These are phyloP conservation scores for Euglossa dilemma DNA, from an alignment of 1,140 invertebrate species.

Conservation along the genomic window DNA sequence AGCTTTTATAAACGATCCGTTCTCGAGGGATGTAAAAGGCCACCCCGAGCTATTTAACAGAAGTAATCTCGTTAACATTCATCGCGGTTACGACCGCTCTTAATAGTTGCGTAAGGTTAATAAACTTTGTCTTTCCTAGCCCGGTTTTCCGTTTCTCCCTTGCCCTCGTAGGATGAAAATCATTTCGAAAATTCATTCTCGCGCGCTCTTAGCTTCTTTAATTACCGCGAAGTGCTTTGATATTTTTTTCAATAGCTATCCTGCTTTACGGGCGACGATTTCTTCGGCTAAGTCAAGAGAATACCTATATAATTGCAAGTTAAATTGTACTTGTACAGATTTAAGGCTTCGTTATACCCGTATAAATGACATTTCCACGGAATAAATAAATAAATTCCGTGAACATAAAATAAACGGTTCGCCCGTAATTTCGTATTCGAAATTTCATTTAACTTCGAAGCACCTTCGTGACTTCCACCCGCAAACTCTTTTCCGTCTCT, in stretches of 20 bases:
- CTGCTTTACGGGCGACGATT: background rate
- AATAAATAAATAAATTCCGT: too few relatives aligned
- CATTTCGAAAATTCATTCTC: background rate
- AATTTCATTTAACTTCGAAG: background rate
- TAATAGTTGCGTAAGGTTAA: background rate
- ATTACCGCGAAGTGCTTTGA: slow-evolving; percentile 4
- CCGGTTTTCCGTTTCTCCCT: background rate
- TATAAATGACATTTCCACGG: background rate
- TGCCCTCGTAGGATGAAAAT: background rate
- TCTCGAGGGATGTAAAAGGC: background rate
- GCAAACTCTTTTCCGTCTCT: background rate
- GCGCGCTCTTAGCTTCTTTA: slow-evolving; percentile 30
- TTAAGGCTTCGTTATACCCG: background rate
- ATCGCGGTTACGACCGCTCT: background rate
- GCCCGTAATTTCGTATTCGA: background rate
- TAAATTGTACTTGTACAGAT: background rate
- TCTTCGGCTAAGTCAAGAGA: background rate
- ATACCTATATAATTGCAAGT: background rate
- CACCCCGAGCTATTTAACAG: background rate
- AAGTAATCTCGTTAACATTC: slow-evolving; percentile 22
- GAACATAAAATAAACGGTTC: too few relatives aligned
- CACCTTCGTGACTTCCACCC: background rate
- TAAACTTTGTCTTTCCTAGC: background rate
- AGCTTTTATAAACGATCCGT: background rate
- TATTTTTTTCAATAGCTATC: background rate